phyloP scores from a whole-genome alignment of 1,140 invertebrate genomes.

The Drosophila albomicans region DNA sequence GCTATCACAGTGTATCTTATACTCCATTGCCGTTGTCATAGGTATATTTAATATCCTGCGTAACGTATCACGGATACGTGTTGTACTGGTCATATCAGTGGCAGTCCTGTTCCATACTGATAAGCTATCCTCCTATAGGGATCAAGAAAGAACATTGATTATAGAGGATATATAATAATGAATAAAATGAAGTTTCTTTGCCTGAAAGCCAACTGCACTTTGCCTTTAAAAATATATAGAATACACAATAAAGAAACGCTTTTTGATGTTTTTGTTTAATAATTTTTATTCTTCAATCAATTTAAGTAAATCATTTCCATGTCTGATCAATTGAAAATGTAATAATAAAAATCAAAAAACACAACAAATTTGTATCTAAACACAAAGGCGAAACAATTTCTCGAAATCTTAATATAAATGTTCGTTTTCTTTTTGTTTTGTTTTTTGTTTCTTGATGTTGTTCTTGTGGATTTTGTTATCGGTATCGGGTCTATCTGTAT shows the following conservation, averaged over 20 bases:
- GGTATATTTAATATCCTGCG: slow-evolving; percentile 97
- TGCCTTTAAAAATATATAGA: not conserved
- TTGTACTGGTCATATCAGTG: slow-evolving; percentile 93
- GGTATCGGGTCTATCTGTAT: slow-evolving; percentile 29
- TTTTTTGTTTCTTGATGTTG: too few species aligned
- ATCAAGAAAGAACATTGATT: slow-evolving; percentile 1
- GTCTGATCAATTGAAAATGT: slow-evolving; percentile 72
- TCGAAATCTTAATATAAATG: slow-evolving; percentile 62
- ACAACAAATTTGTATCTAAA: slow-evolving; percentile 60
- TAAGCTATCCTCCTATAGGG: slow-evolving; percentile 96
- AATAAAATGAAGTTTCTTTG: not conserved
- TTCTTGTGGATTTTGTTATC: slow-evolving; percentile 16
- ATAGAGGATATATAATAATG: not conserved
- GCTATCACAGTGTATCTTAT: slow-evolving; percentile 96
- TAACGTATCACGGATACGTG: slow-evolving; percentile 96
- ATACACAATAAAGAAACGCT: not conserved
- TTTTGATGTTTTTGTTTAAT: slow-evolving; percentile 73
- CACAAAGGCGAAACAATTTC: slow-evolving; percentile 71
- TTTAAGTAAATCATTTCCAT: slow-evolving; percentile 78
- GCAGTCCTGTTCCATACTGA: slow-evolving; percentile 99
- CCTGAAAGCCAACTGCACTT: slow-evolving; percentile 54
- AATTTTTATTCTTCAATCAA: slow-evolving; percentile 83
- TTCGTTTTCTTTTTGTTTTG: slow-evolving; percentile 2
- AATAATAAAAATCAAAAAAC: slow-evolving; percentile 42
- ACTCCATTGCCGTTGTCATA: slow-evolving; percentile 96